Conservation (phyloP, 2,888 invertebrate genomes). For the Drosophila incognita region DNA sequence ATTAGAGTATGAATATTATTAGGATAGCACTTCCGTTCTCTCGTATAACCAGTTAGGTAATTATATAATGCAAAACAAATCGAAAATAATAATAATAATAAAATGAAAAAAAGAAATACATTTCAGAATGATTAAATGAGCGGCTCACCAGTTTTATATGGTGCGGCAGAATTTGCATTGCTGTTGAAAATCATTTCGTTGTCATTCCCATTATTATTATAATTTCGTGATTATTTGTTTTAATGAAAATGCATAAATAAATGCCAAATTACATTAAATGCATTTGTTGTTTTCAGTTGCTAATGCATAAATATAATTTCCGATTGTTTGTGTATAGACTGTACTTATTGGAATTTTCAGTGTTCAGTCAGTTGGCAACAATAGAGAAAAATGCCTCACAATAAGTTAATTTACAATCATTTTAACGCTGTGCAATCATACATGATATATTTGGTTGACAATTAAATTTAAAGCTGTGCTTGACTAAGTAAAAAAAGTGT, state of each 20-base stretch:
- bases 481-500: not conserved
- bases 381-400: constrained; percentile 37
- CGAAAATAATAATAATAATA: not conserved
- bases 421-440: constrained; percentile 36
- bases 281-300: constrained; percentile 51
- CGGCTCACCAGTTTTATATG: constrained; percentile 42
- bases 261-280: constrained; percentile 77
- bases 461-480: constrained; percentile 20
- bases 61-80: constrained; percentile 29
- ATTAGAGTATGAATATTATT: constrained; percentile 31
- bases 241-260: constrained; percentile 77
- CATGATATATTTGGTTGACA: constrained; percentile 5
- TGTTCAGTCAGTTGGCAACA: constrained; percentile 47
- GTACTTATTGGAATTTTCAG: constrained; percentile 40
- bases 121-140: constrained; percentile 45
- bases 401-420: constrained; percentile 72
- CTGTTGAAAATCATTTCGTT: constrained; percentile 54
- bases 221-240: constrained; percentile 74
- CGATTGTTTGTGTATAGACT: constrained; percentile 42
- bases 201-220: constrained; percentile 67
- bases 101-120: constrained; percentile 22
- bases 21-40: constrained; percentile 35
- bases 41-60: constrained; percentile 9
- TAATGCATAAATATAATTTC: constrained; percentile 65
- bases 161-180: constrained; percentile 38